phyloP scores from a whole-genome alignment of 2,888 invertebrate genomes.

The Cephus nigrinus region DNA sequence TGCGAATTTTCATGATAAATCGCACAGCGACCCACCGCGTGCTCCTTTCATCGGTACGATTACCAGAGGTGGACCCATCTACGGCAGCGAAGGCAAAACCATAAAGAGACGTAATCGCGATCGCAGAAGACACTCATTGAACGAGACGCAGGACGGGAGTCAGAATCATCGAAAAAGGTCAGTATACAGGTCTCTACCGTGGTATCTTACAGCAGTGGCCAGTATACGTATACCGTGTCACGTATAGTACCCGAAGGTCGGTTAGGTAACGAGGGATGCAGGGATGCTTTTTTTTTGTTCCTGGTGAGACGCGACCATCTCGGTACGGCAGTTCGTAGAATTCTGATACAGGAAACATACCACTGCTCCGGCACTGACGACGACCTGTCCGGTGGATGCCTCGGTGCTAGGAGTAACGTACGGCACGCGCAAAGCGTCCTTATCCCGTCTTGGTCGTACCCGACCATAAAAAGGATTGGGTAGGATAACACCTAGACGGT shows the following conservation, averaged over 20 bases:
- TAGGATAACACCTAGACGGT: background rate
- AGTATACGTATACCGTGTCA: background rate
- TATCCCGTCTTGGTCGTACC: background rate
- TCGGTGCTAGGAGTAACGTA: conserved; percentile 24
- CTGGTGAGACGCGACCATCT: conserved; percentile 10
- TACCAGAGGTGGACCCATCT: conserved; percentile 42
- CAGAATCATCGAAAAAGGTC: conserved; percentile 53
- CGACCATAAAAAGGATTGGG: background rate
- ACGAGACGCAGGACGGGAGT: conserved; percentile 51
- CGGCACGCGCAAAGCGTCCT: conserved; percentile 22
- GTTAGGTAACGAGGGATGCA: conserved; percentile 24
- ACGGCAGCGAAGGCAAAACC: conserved; percentile 55
- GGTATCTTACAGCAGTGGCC: background rate
- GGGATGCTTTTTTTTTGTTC: conserved; percentile 26
- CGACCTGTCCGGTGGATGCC: conserved; percentile 12
- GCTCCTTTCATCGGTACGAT: conserved; percentile 29
- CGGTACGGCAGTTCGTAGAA: conserved; percentile 31
- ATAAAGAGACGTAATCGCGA: conserved; percentile 55
- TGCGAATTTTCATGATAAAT: conserved; percentile 29
- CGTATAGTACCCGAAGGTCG: conserved; percentile 4
- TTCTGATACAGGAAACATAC: conserved; percentile 22
- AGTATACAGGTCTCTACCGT: conserved; percentile 18
- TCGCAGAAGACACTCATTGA: conserved; percentile 59
- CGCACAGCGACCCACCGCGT: conserved; percentile 2
- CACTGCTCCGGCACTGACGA: conserved; percentile 10